A percentile compares a stretch with the other conserved stretches of the same genome.
Evolutionary conservation across 2,113 vertebrate genomes (phyloP).

Genomic region (Phodopus roborovskii): DNA sequence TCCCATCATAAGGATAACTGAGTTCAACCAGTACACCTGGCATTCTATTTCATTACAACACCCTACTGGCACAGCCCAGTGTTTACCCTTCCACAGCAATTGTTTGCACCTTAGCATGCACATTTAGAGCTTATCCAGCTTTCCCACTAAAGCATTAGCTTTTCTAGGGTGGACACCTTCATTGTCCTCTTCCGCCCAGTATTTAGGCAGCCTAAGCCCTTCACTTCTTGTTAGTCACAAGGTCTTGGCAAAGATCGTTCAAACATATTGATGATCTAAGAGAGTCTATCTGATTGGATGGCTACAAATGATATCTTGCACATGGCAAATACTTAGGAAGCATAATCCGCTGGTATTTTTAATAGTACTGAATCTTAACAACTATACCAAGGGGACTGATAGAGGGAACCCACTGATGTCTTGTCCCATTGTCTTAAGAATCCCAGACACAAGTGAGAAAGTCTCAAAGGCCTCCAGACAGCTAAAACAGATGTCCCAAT

Average conservation of each 20-base stretch:
- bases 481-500: constrained; percentile 56
- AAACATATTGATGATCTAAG: not conserved
- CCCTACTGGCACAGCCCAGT: not conserved
- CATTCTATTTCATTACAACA: not conserved
- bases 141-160: not conserved
- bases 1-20: not conserved
- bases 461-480: constrained; percentile 58
- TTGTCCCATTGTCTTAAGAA: constrained; percentile 64
- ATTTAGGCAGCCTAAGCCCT: not conserved
- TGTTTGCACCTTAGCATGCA: not conserved
- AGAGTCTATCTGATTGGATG: not conserved
- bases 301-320: not conserved
- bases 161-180: not conserved
- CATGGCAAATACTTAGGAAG: not conserved
- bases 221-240: not conserved
- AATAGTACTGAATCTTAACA: constrained; percentile 39
- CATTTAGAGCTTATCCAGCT: not conserved
- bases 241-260: not conserved
- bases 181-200: not conserved
- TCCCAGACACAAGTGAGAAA: constrained; percentile 55
- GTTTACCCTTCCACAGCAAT: not conserved
- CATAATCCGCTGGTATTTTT: not conserved
- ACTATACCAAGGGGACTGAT: constrained; percentile 2
- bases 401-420: constrained; percentile 30
- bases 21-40: not conserved